These are phyloP conservation scores for Danaus melanippus DNA, from an alignment of 1,140 invertebrate species.

Conservation along the genomic window DNA sequence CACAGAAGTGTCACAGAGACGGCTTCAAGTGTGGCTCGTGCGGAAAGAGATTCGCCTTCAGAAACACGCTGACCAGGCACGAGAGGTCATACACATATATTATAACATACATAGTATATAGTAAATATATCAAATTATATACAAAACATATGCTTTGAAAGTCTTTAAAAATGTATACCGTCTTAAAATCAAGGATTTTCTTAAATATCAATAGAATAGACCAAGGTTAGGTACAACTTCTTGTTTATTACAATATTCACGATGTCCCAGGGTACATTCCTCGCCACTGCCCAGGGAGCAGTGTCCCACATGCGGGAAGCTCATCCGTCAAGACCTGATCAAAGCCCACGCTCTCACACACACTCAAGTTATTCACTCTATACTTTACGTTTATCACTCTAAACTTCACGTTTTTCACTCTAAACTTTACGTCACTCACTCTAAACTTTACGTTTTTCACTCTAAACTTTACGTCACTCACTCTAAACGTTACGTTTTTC, in stretches of 20 bases:
- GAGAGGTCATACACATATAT: conserved; percentile 1
- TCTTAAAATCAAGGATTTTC: neutral
- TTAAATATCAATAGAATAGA: neutral
- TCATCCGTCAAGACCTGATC: conserved; percentile 26
- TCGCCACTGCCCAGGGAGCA: conserved; percentile 25
- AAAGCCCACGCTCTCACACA: conserved; percentile 30
- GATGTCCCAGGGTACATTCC: conserved; percentile 20
- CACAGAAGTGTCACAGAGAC: conserved; percentile 27
- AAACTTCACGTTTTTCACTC: no score
- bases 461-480: no score
- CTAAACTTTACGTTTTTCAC: no score
- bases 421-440: no score
- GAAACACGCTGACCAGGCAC: conserved; percentile 8
- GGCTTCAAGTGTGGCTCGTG: conserved; percentile 27
- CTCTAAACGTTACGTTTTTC: no score
- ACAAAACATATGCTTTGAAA: neutral
- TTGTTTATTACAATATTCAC: neutral
- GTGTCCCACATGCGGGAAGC: conserved; percentile 34
- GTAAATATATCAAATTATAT: no score
- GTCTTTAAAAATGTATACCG: no score
- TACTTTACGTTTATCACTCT: no score
- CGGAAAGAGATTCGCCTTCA: conserved; percentile 18
- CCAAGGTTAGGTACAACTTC: neutral
- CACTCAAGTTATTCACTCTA: no score
- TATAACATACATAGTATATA: no score